Evolutionary conservation across 2,113 vertebrate genomes (phyloP).

Genomic region (Esox niger): DNA sequence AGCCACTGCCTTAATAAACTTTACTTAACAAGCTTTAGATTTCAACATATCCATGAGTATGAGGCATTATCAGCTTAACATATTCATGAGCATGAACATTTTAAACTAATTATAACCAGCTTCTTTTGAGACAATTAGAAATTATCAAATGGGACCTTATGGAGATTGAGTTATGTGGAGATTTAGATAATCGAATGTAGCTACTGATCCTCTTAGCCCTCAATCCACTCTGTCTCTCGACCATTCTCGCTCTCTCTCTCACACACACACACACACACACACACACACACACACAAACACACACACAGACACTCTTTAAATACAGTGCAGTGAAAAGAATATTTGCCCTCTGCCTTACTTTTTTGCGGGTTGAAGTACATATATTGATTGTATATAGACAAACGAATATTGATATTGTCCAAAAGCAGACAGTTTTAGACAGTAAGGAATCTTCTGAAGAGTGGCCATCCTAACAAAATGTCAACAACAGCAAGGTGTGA

Average conservation of each 20-base stretch:
- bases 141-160: conserved; percentile 16
- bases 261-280: conserved; percentile 12
- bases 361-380: no score
- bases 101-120: conserved; percentile 27
- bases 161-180: not conserved
- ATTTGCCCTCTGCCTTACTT: no score
- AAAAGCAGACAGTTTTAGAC: no score
- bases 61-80: conserved; percentile 54
- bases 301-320: no score
- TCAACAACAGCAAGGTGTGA: no score
- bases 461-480: no score
- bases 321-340: no score
- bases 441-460: no score
- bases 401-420: no score
- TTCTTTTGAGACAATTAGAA: conserved; percentile 21
- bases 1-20: conserved; percentile 10
- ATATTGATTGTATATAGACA: no score
- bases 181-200: conserved; percentile 25
- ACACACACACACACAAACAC: conserved; percentile 12
- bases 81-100: conserved; percentile 50
- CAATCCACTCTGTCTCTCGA: not conserved
- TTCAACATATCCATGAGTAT: conserved; percentile 32
- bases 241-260: no score
- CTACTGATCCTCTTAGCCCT: not conserved
- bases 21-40: conserved; percentile 42